A percentile compares a stretch with the other conserved stretches of the same genome.
Conservation (phyloP, 2,797 vertebrate species). For the Acanthiza pusilla region DNA sequence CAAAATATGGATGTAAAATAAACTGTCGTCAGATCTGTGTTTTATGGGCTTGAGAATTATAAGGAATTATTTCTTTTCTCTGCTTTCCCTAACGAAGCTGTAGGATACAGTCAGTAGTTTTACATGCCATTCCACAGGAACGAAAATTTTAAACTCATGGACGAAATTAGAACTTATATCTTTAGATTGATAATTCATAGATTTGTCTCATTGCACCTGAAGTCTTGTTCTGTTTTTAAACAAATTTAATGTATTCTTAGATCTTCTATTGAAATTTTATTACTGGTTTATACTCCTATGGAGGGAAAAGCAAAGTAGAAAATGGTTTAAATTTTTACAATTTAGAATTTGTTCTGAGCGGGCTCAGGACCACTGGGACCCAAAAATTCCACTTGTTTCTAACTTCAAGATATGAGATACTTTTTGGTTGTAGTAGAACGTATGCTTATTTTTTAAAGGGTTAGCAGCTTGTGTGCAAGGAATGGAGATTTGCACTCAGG, state of each 20-base stretch:
- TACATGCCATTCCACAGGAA: background rate
- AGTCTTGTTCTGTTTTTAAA: background rate
- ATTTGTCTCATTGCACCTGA: background rate
- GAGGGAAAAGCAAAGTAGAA: background rate
- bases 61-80: background rate
- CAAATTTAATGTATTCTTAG: background rate
- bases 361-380: rapidly evolving
- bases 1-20: background rate
- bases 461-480: background rate
- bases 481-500: background rate
- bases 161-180: background rate
- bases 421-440: background rate
- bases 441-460: background rate
- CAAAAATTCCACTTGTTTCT: background rate
- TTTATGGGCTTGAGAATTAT: rapidly evolving
- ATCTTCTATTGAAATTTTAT: background rate
- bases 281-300: background rate
- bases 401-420: background rate
- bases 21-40: background rate
- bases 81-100: background rate
- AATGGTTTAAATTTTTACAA: background rate
- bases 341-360: background rate
- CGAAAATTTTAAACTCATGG: background rate
- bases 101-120: background rate
- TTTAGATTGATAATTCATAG: background rate